Evolutionary conservation across 2,113 vertebrate genomes (phyloP).

Genomic region (Chloropsis hardwickii): DNA sequence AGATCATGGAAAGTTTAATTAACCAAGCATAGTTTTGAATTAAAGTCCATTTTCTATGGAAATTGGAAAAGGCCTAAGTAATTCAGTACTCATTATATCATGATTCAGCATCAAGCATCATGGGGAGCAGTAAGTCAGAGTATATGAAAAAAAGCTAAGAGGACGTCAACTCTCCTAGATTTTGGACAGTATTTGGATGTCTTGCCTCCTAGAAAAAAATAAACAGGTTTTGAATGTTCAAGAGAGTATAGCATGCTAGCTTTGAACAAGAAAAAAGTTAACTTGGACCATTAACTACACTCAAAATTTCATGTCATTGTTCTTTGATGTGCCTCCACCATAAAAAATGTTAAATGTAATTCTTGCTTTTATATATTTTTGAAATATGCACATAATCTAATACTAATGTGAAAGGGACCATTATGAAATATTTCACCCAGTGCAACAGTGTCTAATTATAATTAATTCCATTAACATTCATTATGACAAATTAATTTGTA

Average conservation of each 20-base stretch:
- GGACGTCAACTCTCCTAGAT: neutral
- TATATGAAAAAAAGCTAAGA: neutral
- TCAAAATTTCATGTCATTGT: neutral
- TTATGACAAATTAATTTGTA: conserved; percentile 47
- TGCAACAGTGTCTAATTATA: conserved; percentile 24
- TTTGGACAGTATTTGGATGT: neutral
- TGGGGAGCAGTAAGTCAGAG: neutral
- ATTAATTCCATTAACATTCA: conserved; percentile 53
- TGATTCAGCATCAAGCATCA: conserved; percentile 50
- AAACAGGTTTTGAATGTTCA: neutral
- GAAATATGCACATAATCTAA: conserved; percentile 41
- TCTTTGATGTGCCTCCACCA: neutral
- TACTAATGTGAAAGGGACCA: neutral
- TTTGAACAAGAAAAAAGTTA: neutral
- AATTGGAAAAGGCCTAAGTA: conserved; percentile 70
- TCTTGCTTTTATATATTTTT: conserved; percentile 29
- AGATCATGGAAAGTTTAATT: conserved; percentile 77
- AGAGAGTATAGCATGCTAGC: neutral
- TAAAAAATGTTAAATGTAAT: neutral
- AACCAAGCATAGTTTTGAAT: conserved; percentile 75
- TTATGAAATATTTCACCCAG: conserved; percentile 37
- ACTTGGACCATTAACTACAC: neutral
- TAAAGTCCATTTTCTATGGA: conserved; percentile 78
- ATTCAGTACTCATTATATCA: conserved; percentile 57
- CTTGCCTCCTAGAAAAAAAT: neutral